phyloP scores from a whole-genome alignment of 2,888 invertebrate species.

The Aproaerema taeniolella region DNA sequence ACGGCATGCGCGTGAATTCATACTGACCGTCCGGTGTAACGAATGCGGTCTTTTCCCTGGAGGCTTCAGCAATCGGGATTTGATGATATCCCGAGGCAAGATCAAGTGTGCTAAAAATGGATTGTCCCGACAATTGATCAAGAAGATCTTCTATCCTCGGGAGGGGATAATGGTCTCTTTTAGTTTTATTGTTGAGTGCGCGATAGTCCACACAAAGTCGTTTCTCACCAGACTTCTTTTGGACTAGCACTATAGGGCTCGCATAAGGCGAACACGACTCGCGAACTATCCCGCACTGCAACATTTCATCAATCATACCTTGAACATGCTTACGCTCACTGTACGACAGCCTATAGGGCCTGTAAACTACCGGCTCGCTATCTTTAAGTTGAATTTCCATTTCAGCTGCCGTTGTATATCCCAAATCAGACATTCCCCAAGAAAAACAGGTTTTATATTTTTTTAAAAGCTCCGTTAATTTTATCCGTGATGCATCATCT shows the following conservation, averaged over 20 bases:
- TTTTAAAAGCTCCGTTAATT: constrained; percentile 1
- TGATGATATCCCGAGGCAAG: constrained; percentile 8
- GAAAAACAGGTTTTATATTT: constrained; percentile 16
- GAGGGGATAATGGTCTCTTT: constrained; percentile 22
- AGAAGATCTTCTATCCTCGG: constrained; percentile 33
- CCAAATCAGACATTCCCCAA: constrained; percentile 13
- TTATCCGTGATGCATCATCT: too few relatives aligned
- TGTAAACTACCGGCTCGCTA: constrained; percentile 17
- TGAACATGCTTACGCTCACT: constrained; percentile 14
- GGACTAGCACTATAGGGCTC: constrained; percentile 16
- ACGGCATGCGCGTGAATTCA: constrained; percentile 38
- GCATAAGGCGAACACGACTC: constrained; percentile 17
- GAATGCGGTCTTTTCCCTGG: constrained; percentile 36
- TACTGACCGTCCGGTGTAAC: constrained; percentile 37
- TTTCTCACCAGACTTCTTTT: constrained; percentile 18
- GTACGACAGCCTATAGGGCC: constrained; percentile 18
- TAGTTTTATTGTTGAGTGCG: constrained; percentile 18
- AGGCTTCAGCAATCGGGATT: constrained; percentile 24
- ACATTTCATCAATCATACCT: constrained; percentile 18
- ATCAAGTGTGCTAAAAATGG: constrained; percentile 25
- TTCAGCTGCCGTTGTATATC: constrained; percentile 13
- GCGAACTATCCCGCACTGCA: constrained; percentile 15
- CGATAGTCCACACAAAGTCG: constrained; percentile 21
- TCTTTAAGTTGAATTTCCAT: constrained; percentile 18
- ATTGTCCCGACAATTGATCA: constrained; percentile 26